A percentile compares a stretch with the other conserved stretches of the same genome.
Conservation (phyloP, 1,140 invertebrate genomes). For the Eufriesea mexicana region DNA sequence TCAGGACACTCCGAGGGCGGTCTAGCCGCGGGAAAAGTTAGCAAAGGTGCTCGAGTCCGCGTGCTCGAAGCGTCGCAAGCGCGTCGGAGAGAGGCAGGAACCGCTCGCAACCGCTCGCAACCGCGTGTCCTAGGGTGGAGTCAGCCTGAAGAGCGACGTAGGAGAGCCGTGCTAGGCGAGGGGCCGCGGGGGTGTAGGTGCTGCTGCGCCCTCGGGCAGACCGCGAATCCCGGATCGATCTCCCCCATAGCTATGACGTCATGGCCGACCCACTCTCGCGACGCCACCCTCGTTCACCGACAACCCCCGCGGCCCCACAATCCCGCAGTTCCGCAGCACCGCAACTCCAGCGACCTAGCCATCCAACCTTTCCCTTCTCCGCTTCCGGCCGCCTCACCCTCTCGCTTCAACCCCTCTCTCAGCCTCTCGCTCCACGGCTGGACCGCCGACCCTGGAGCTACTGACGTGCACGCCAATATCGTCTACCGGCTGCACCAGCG, state of each 20-base stretch:
- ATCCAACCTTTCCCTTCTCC: slow-evolving; percentile 43
- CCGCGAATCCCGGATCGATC: slow-evolving; percentile 70
- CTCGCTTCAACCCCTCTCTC: background rate
- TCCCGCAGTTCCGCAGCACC: slow-evolving; percentile 57
- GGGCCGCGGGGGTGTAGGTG: slow-evolving; percentile 22
- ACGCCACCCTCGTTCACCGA: slow-evolving; percentile 54
- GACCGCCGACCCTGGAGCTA: slow-evolving; percentile 54
- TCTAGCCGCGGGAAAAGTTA: slow-evolving; percentile 14
- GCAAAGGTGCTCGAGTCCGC: background rate
- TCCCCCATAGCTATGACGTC: slow-evolving; percentile 67
- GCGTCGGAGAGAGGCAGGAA: too few relatives aligned
- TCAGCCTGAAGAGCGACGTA: slow-evolving; percentile 38
- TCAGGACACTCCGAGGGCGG: too few relatives aligned
- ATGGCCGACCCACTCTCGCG: slow-evolving; percentile 68
- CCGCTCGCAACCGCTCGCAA: slow-evolving; percentile 2
- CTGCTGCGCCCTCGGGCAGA: slow-evolving; percentile 65
- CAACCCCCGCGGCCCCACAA: slow-evolving; percentile 41
- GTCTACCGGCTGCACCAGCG: slow-evolving; percentile 38
- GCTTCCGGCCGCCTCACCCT: slow-evolving; percentile 27
- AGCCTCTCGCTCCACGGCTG: background rate
- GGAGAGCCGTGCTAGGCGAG: slow-evolving; percentile 29
- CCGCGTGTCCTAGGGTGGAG: slow-evolving; percentile 52
- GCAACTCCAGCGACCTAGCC: slow-evolving; percentile 56
- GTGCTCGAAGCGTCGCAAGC: background rate
- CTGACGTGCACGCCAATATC: slow-evolving; percentile 51